Base-by-base conservation (phyloP, 92 coral and sea anemone genomes). In the Phenganax stokvisi region DNA sequence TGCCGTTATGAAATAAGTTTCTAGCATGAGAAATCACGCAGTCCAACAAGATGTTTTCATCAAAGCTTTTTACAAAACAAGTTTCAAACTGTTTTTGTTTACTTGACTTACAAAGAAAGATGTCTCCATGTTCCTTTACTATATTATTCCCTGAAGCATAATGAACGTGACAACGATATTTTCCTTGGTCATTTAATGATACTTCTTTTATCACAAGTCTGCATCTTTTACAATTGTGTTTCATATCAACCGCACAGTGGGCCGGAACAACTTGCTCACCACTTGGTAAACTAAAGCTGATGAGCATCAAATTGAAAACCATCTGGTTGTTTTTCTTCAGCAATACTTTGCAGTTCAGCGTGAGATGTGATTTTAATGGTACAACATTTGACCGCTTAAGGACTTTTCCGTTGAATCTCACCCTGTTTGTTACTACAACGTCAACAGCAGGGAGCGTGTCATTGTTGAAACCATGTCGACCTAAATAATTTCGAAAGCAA, bases 231-330 rank as follows among this genome's bases (percentile, higher is more conserved):
- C 65, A 55, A 25, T 17, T 28, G 29, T 56, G 3, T 25, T 75
- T 57, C 25, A 12, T 55, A 55, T 29, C 54, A 11, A 75, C 80
- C 17, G 62, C 6, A 47, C 80, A 75, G 25, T 56, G 56, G 25
- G 65, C 80, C 0, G 80, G 64, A 75, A 75, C 66, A n/a, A 75
- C 66, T 17, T 75, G 65, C 17, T 27, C 65, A 0, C 80, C 80
- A 75, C 57, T 75, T 6, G 80, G 80, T 9, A 75, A 56, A 6
- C 61, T 61, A 75, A 75, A 56, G 54, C 56, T 61, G 13, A 75
- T 47, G 51, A 75, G 29, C 51, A 56, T 61, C 15, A 75, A 7
- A 29, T 56, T 56, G 30, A 75, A 56, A 5, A 56, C 17, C 10
- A 55, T n/a, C 31, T 75, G 0, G 12, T 58, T 17, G 15, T 25